Conservation (phyloP, 2,797 vertebrate species). For the Poecilia picta region DNA sequence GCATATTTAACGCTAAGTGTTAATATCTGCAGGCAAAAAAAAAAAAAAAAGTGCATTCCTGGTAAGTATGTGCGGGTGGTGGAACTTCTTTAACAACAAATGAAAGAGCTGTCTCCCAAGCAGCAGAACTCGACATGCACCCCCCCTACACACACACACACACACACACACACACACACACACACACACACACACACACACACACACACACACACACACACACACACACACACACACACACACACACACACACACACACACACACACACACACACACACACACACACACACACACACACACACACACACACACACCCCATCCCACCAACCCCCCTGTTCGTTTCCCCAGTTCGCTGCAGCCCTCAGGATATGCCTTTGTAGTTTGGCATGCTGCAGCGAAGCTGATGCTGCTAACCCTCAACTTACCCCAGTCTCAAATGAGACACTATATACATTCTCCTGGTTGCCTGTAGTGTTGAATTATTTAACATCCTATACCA, state of each 20-base stretch:
- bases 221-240: too few relatives aligned
- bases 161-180: too few relatives aligned
- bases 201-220: too few relatives aligned
- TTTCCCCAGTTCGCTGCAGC: conserved; percentile 62
- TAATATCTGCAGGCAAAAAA: conserved; percentile 66
- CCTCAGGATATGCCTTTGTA: conserved; percentile 77
- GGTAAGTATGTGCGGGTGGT: conserved; percentile 46
- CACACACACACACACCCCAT: too few relatives aligned
- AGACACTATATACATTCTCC: conserved; percentile 67
- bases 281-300: too few relatives aligned
- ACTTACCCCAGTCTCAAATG: conserved; percentile 75
- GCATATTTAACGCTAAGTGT: conserved; percentile 75
- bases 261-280: too few relatives aligned
- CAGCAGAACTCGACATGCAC: conserved; percentile 56
- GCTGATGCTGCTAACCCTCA: conserved; percentile 67
- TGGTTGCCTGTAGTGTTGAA: conserved; percentile 72
- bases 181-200: too few relatives aligned
- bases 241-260: too few relatives aligned
- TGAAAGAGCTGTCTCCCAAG: conserved; percentile 66
- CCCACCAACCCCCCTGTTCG: conserved; percentile 8
- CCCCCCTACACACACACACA: neutral
- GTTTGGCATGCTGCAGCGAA: conserved; percentile 65
- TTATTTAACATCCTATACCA: conserved; percentile 70
- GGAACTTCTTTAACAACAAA: conserved; percentile 70
- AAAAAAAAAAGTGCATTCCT: conserved; percentile 27